Conservation (phyloP, 92 coral and sea anemone genomes). For the Epizoanthus fatuus region DNA sequence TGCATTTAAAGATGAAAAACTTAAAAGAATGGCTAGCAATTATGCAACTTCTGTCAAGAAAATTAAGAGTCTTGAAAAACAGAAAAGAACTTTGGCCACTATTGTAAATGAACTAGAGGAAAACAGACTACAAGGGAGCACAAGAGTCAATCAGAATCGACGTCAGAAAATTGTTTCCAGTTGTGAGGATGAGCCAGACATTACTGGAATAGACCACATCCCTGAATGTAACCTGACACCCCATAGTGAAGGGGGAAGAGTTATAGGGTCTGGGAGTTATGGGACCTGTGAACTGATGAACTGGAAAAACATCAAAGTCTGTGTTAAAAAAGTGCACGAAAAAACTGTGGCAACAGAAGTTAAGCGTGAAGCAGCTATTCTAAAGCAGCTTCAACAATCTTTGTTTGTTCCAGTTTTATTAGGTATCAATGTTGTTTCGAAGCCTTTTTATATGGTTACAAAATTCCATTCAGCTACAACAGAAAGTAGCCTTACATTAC, state of each 20-base stretch:
- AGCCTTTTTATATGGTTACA: slow-evolving; percentile 51
- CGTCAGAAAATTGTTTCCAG: neutral
- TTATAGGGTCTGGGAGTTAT: slow-evolving; percentile 29
- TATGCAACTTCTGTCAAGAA: neutral
- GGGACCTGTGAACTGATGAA: slow-evolving; percentile 58
- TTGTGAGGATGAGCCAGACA: neutral
- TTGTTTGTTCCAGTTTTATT: slow-evolving; percentile 55
- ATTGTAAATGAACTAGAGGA: slow-evolving; percentile 55
- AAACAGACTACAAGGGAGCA: neutral
- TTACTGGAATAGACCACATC: slow-evolving; percentile 17
- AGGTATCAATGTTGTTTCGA: slow-evolving; percentile 33
- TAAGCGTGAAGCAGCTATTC: slow-evolving; percentile 48
- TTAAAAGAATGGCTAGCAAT: slow-evolving; percentile 22
- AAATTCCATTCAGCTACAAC: slow-evolving; percentile 51
- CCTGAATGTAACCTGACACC: slow-evolving; percentile 8
- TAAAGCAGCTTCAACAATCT: slow-evolving; percentile 55
- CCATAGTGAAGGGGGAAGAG: neutral
- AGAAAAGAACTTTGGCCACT: slow-evolving; percentile 43
- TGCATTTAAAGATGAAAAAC: slow-evolving; percentile 14
- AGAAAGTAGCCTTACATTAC: slow-evolving; percentile 34
- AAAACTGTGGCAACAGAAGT: slow-evolving; percentile 16
- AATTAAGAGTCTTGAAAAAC: slow-evolving; percentile 47
- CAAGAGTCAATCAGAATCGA: slow-evolving; percentile 2
- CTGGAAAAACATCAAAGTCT: slow-evolving; percentile 54
- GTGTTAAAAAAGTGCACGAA: slow-evolving; percentile 52